Evolutionary conservation across 2,888 invertebrate species (phyloP), one percentile per base, ranked within the genome.

Genomic region (Epinotia nisella): DNA sequence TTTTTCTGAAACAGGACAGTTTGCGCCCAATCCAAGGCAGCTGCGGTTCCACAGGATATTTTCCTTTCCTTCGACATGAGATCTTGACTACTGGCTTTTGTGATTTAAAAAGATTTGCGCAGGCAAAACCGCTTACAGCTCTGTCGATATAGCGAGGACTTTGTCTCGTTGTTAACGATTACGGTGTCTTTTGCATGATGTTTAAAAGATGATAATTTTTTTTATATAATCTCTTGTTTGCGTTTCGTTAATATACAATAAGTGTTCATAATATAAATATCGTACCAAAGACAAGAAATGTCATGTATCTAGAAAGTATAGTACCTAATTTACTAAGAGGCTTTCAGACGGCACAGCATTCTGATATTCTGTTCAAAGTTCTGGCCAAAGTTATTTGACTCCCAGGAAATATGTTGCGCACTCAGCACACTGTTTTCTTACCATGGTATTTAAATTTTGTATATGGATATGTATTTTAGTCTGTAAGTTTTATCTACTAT

Each of bases 71-170:
- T 86, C 88, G 83, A 90, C 89, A 89, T 87, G 84, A 85, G 91
- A 92, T 92, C 91, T 89, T 90, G 88, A 90, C 87, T 87, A 90
- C 89, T 91, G 86, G 90, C 89, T 93, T 91, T 92, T 91, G 90
- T 89, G 91, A 90, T 92, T 92, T 92, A 90, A 92, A 92, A 92
- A 92, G 91, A 92, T 93, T 92, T 90, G 83, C 87, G 80, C 78
- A 83, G 78, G 86, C 84, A 90, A 91, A 91, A 87, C 88, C 89
- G 91, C 91, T 91, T 91, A 91, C 80, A 78, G 83, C 81, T 83
- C 80, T 84, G 82, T 82, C 80, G 78, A 70, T 81, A 76, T 75
- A 78, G 59, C 64, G 59, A 73, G 62, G 69, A 24, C 51, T 73
- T 69, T 69, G 73, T 64, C 73, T 59, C 17, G 64, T 73, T 69